Base-by-base conservation (phyloP, 2,113 vertebrate genomes). In the Hipposideros armiger region DNA sequence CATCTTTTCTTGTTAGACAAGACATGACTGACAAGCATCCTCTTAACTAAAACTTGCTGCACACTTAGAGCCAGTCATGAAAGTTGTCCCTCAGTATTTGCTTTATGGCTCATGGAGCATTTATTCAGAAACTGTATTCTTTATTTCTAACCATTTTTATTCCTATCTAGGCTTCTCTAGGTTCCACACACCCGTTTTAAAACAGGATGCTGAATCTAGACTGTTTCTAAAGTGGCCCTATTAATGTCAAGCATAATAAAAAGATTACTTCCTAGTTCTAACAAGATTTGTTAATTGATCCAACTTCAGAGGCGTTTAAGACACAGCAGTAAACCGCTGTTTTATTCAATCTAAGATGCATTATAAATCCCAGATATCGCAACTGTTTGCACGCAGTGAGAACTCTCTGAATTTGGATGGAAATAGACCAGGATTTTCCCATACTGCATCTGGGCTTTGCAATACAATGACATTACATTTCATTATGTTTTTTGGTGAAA, bases 131-230 rank as follows among this genome's bases (percentile, higher is more conserved):
- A 78, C 0, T 32, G 4, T 14, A 82, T 28, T 47, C 72, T 93
- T 95, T 76, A 66, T 42, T 92, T 92, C 47, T 74, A 94, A 72
- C 36, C 64, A 90, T 60, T 83, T 95, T 80, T 64, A 85, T 77
- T 88, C 32, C 42, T 58, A 26, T 52, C 54, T 64, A 64, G 40
- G 90, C 45, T 73, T 74, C 67, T 54, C 40, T 54, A 52, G 45
- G 2, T 74, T 85, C 60, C 16, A 85, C 24, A 88, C 7, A 77
- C 54, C 17, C 69, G 58, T 72, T 28, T 60, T 73, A 78, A 91
- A 91, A 91, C 26, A 91, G 22, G 19, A 90, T 56, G 26, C 69
- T 76, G 56, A 95, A 92, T 67, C n/a, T 56, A 40, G 24, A 87
- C 13, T 77, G 54, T 69, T 56, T 89, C 78, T 91, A 91, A 58